Evolutionary conservation across 2,797 vertebrate genomes (phyloP), one percentile per base, ranked within the genome.

Genomic region (Spheniscus humboldti): DNA sequence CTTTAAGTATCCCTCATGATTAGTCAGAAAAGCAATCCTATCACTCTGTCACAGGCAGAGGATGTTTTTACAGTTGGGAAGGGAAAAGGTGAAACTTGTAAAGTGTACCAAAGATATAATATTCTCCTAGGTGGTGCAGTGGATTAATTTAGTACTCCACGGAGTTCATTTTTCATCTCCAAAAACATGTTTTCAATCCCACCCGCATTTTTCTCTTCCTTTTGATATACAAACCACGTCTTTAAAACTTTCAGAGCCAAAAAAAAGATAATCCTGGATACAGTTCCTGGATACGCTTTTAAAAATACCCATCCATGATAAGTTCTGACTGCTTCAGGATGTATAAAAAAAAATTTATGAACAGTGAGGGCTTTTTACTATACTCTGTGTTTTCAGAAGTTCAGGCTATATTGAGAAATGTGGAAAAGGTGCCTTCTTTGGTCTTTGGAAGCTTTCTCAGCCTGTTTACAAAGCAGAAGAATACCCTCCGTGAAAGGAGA

Each of bases 21-120:
- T 95, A 97, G 71, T 94, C 81, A 96, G 83, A 94, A 95, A 95
- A 87, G 77, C 91, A 96, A 89, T 89, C 86, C 87, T 91, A 86
- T 94, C 93, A 74, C 72, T 77, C 74, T 96, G 92, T 97, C 86
- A 82, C 48, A 88, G 76, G 92, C 97, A 96, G 94, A 97, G 94
- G 94, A 78, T 95, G 88, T 97, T 98, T 98, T 97, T 95, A 96
- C 96, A 94, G 94, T 96, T 95, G 86, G 41, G 43, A 84, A 86
- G 71, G 66, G 83, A 96, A 72, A 90, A 91, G 77, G 71, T 90
- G 90, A 91, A 96, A 89, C 96, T 96, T 95, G 83, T 63, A 55
- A 86, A 96, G 64, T 87, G 79, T 96, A 86, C 92, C 4, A 10
- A 91, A 95, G 89, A 88, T 93, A 88, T 1, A 92, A 74, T 96